Evolutionary conservation across 2,113 vertebrate species (phyloP).

Genomic region (Oncorhynchus kisutch): DNA sequence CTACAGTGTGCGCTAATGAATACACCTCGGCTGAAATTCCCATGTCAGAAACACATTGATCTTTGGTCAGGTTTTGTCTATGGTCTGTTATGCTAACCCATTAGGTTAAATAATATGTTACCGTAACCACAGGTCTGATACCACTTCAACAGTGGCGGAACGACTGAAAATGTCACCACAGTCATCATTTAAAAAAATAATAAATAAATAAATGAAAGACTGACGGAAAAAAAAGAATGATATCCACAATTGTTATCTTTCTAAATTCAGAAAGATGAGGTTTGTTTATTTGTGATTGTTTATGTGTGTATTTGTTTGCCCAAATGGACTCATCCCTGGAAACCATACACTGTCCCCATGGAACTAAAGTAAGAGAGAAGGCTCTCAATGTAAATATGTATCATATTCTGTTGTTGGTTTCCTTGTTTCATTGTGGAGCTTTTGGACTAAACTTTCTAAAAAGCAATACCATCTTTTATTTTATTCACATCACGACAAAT

Average conservation of each 20-base stretch:
- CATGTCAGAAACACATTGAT: no score
- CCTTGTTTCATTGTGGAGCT: conserved; percentile 31
- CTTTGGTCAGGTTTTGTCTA: background rate
- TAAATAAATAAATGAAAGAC: conserved; percentile 9
- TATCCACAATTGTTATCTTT: conserved; percentile 35
- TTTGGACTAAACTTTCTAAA: conserved; percentile 32
- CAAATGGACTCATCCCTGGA: conserved; percentile 30
- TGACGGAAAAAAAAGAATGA: conserved; percentile 12
- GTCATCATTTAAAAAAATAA: background rate
- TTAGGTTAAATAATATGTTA: background rate
- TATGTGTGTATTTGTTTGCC: conserved; percentile 35
- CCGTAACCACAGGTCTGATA: background rate
- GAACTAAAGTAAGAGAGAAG: conserved; percentile 46
- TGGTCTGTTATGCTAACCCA: no score
- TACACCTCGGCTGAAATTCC: no score
- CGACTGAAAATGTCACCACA: background rate
- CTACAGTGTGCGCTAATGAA: no score
- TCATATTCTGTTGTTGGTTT: conserved; percentile 52
- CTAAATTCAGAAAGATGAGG: conserved; percentile 30
- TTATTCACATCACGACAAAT: conserved; percentile 31
- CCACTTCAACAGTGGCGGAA: background rate
- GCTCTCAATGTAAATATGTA: conserved; percentile 72
- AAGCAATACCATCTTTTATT: conserved; percentile 28
- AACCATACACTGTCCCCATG: conserved; percentile 47
- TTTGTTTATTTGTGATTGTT: conserved; percentile 39